These are phyloP conservation scores for Caenorhabditis macrosperma DNA, from an alignment of 2,888 invertebrate species.

Conservation along the genomic window DNA sequence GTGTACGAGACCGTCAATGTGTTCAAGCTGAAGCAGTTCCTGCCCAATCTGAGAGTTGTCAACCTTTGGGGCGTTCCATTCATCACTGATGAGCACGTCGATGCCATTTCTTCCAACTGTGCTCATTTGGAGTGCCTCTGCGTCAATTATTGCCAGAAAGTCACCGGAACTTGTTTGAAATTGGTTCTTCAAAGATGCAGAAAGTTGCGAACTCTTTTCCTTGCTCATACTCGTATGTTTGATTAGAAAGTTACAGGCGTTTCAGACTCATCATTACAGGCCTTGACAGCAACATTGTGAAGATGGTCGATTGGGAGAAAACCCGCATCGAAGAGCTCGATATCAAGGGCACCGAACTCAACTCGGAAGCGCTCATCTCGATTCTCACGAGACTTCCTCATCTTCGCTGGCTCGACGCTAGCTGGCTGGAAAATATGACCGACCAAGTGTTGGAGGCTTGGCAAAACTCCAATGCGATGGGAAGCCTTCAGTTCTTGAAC, in stretches of 20 bases:
- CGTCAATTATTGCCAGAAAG: conserved; percentile 96
- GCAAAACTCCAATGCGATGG: conserved; percentile 88
- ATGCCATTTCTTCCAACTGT: conserved; percentile 86
- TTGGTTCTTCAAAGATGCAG: conserved; percentile 93
- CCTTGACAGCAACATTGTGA: conserved; percentile 92
- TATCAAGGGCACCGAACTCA: conserved; percentile 92
- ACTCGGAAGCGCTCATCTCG: conserved; percentile 93
- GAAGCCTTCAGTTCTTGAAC: conserved; percentile 90
- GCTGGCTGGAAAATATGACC: conserved; percentile 97
- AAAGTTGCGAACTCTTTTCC: conserved; percentile 91
- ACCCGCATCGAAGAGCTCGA: conserved; percentile 92
- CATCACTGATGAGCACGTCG: conserved; percentile 95
- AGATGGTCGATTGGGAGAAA: conserved; percentile 98
- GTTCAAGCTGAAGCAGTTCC: conserved; percentile 96
- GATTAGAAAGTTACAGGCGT: not conserved
- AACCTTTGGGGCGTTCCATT: conserved; percentile 91
- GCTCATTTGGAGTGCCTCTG: conserved; percentile 93
- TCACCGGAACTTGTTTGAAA: conserved; percentile 95
- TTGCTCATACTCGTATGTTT: conserved; percentile 93
- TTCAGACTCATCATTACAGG: conserved; percentile 83
- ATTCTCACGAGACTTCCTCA: conserved; percentile 91
- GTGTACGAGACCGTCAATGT: conserved; percentile 99
- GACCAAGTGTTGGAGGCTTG: conserved; percentile 92
- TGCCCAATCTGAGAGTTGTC: conserved; percentile 96
- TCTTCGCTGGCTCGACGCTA: conserved; percentile 92